phyloP scores from a whole-genome alignment of 2,797 vertebrate species.

The Acipenser oxyrinchus region DNA sequence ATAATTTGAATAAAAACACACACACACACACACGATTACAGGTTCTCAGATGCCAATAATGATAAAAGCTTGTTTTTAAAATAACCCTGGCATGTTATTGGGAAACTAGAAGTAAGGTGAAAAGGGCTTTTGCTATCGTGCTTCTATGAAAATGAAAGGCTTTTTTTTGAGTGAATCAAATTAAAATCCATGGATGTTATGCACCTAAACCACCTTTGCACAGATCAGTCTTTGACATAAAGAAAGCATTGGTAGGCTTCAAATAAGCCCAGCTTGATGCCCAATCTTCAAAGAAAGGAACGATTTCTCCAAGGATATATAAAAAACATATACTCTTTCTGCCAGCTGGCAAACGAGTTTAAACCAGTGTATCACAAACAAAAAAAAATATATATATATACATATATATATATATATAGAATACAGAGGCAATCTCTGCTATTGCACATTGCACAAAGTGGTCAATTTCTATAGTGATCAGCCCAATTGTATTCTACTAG shows the following conservation, averaged over 20 bases:
- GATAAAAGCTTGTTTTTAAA: too few relatives aligned
- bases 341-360: conserved; percentile 2
- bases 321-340: conserved; percentile 10
- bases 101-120: neutral
- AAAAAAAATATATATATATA: too few relatives aligned
- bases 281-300: conserved; percentile 10
- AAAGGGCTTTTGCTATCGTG: neutral
- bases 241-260: neutral
- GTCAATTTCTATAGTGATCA: neutral
- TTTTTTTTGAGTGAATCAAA: neutral
- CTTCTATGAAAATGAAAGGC: neutral
- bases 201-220: neutral
- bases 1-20: neutral
- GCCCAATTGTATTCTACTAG: neutral
- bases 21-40: neutral
- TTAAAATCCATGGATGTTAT: neutral
- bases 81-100: too few relatives aligned
- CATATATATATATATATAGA: conserved; percentile 5
- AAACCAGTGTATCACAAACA: conserved; percentile 12
- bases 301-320: conserved; percentile 5
- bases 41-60: neutral
- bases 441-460: conserved; percentile 4
- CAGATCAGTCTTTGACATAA: neutral
- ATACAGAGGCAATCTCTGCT: neutral
- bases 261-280: conserved; percentile 12